These are phyloP conservation scores for Omphaloscelis lunosa DNA, from an alignment of 2,888 invertebrate genomes.

Conservation along the genomic window DNA sequence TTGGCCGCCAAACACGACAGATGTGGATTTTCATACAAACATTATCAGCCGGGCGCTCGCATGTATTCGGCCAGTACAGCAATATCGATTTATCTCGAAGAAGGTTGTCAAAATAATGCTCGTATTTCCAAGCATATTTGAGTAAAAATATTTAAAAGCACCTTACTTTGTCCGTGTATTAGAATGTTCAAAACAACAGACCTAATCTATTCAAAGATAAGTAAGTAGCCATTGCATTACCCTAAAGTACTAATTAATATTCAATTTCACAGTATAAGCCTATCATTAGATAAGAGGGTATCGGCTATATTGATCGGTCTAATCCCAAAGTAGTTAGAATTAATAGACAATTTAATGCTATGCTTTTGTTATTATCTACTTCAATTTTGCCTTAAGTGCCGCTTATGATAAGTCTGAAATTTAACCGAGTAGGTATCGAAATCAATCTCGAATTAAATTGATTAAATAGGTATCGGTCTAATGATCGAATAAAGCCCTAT, in stretches of 20 bases:
- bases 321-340: slow-evolving; percentile 52
- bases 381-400: slow-evolving; percentile 52
- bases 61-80: too few species aligned
- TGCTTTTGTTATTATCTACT: slow-evolving; percentile 58
- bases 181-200: slow-evolving; percentile 8
- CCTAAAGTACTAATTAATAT: slow-evolving; percentile 53
- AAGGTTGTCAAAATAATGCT: too few species aligned
- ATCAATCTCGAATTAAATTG: slow-evolving; percentile 39
- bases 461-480: slow-evolving; percentile 30
- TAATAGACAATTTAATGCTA: slow-evolving; percentile 60
- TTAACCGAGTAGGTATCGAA: slow-evolving; percentile 41
- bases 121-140: too few species aligned
- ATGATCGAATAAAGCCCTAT: slow-evolving; percentile 13
- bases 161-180: not conserved
- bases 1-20: too few species aligned
- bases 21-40: too few species aligned
- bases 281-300: slow-evolving; percentile 60
- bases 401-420: slow-evolving; percentile 53
- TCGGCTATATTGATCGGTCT: slow-evolving; percentile 55
- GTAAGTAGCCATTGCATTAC: slow-evolving; percentile 24
- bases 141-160: not conserved
- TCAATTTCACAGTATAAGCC: slow-evolving; percentile 52
- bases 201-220: slow-evolving; percentile 18
- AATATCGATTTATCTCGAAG: too few species aligned
- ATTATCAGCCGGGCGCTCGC: too few species aligned